These are phyloP conservation scores for Actinernus sp. DNA, from an alignment of 92 coral and sea anemone species.

Conservation along the genomic window DNA sequence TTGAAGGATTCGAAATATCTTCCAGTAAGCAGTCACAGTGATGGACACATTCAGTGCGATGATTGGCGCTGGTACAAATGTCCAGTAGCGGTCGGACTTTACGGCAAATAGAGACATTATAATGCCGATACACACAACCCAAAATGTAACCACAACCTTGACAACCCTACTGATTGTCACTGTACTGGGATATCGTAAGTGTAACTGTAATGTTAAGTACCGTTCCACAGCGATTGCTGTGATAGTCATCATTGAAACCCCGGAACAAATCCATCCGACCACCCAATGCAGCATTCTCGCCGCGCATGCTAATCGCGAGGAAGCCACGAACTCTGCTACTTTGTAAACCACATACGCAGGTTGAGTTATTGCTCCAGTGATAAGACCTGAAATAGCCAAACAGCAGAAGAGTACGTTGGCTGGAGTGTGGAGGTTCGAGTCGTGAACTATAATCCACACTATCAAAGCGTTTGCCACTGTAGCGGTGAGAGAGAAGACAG, in stretches of 20 bases:
- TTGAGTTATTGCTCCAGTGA: constrained; percentile 4
- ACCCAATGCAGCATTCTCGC: constrained; percentile 10
- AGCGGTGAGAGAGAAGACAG: not conserved
- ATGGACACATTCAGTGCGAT: not conserved
- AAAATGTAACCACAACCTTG: too few relatives aligned
- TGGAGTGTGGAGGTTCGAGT: not conserved
- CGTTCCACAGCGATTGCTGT: not conserved
- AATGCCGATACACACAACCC: too few relatives aligned
- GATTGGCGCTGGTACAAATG: constrained; percentile 6
- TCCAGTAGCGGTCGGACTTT: constrained; percentile 4
- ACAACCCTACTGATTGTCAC: too few relatives aligned
- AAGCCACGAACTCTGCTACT: not conserved
- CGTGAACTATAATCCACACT: not conserved
- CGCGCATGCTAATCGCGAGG: not conserved
- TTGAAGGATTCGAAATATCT: not conserved
- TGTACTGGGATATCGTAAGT: not conserved
- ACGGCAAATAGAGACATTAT: not conserved
- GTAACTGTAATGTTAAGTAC: not conserved
- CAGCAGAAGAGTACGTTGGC: constrained; percentile 5
- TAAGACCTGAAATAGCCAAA: not conserved
- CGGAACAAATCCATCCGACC: not conserved
- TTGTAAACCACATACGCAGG: constrained; percentile 11
- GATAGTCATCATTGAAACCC: not conserved
- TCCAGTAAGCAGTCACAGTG: too few relatives aligned
- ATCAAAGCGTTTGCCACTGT: not conserved